A percentile compares a stretch with the other conserved stretches of the same genome.
phyloP scores from a whole-genome alignment of 2,113 vertebrate species.

The Muntiacus reevesi region DNA sequence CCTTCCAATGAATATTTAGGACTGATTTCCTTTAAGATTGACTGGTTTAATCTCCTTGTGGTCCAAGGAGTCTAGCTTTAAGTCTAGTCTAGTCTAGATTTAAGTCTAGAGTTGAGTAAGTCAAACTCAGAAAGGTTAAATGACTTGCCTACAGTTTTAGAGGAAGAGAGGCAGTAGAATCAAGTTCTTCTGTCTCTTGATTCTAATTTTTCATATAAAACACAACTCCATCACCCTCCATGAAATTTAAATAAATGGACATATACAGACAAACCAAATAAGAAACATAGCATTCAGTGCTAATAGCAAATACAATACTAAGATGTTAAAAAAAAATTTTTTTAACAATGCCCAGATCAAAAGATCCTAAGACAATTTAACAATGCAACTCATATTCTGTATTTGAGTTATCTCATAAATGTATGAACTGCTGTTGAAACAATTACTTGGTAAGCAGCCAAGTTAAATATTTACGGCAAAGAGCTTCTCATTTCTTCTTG shows the following conservation, averaged over 20 bases:
- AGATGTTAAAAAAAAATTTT: neutral
- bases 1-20: neutral
- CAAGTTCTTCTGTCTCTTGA: neutral
- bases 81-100: neutral
- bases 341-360: slow-evolving; percentile 17
- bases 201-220: slow-evolving; percentile 14
- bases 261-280: neutral
- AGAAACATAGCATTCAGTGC: neutral
- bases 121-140: neutral
- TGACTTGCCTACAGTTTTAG: neutral
- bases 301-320: neutral
- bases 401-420: slow-evolving; percentile 28
- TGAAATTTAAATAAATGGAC: neutral
- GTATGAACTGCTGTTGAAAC: slow-evolving; percentile 25
- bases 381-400: neutral
- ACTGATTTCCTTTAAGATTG: neutral
- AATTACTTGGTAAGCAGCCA: neutral
- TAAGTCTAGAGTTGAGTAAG: neutral
- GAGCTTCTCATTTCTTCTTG: neutral
- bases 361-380: slow-evolving; percentile 42
- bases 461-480: neutral
- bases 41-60: neutral
- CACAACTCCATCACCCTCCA: neutral
- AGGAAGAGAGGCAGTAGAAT: neutral
- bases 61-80: neutral